These are phyloP conservation scores for Leptatherina wallacei DNA, from an alignment of 2,797 vertebrate species.

Conservation along the genomic window DNA sequence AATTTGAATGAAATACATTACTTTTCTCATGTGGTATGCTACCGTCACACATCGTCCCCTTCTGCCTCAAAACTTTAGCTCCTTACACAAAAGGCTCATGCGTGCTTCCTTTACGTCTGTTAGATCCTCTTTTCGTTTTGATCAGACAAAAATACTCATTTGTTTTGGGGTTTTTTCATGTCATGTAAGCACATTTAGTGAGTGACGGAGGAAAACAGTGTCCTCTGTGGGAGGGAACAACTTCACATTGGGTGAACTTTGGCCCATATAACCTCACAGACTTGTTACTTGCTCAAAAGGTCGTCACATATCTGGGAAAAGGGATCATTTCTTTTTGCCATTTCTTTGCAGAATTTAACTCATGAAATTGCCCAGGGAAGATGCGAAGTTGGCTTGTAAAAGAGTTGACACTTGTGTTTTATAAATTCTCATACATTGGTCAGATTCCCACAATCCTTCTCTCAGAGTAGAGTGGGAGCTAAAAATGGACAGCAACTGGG, in stretches of 20 bases:
- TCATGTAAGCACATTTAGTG: not conserved
- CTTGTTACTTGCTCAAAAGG: not conserved
- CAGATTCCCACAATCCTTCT: not conserved
- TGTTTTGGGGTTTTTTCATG: too few relatives aligned
- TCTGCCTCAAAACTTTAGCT: not conserved
- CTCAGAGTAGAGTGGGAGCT: not conserved
- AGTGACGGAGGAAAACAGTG: not conserved
- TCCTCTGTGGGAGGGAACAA: not conserved
- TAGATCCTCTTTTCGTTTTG: too few relatives aligned
- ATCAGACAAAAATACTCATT: too few relatives aligned
- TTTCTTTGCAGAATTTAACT: not conserved
- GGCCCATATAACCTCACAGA: not conserved
- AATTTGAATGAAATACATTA: not conserved
- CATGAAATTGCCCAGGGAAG: not conserved
- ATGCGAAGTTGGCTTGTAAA: not conserved
- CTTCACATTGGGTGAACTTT: not conserved
- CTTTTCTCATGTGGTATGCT: too few relatives aligned
- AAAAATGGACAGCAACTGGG: not conserved
- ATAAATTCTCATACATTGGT: not conserved
- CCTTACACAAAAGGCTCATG: too few relatives aligned
- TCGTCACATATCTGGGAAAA: not conserved
- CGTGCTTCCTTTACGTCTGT: too few relatives aligned
- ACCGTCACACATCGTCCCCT: not conserved
- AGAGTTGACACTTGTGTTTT: not conserved
- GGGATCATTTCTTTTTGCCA: not conserved